Conservation (phyloP, 2,888 invertebrate genomes). For the Deroplatys truncata region DNA sequence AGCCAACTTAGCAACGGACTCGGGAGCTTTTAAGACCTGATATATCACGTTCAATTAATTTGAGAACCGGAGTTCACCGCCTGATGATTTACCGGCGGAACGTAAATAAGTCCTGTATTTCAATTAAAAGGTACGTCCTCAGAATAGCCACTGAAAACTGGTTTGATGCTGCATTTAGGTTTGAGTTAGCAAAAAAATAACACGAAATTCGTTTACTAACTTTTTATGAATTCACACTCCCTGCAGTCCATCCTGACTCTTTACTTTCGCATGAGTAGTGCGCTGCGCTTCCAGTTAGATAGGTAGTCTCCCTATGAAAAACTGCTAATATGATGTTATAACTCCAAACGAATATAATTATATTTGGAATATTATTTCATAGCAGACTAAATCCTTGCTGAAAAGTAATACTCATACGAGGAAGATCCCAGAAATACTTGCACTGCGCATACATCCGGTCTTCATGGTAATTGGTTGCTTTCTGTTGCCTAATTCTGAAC, state of each 20-base stretch:
- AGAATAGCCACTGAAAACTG: not conserved
- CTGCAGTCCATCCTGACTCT: not conserved
- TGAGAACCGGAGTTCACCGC: not conserved
- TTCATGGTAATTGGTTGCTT: too few relatives aligned
- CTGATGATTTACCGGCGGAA: not conserved
- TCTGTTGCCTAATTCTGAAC: too few relatives aligned
- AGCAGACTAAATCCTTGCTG: too few relatives aligned
- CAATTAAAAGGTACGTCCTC: not conserved
- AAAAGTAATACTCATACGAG: too few relatives aligned
- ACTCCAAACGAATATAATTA: not conserved
- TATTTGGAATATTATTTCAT: too few relatives aligned
- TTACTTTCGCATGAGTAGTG: too few relatives aligned
- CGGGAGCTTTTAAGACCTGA: not conserved
- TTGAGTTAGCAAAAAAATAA: not conserved
- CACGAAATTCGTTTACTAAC: not conserved
- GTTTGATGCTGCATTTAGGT: not conserved
- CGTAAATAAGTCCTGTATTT: not conserved
- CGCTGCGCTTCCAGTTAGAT: too few relatives aligned
- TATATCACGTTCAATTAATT: not conserved
- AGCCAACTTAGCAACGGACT: not conserved
- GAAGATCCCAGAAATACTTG: too few relatives aligned
- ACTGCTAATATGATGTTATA: not conserved
- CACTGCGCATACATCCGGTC: too few relatives aligned
- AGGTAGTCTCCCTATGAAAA: not conserved
- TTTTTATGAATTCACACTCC: not conserved